Conservation (phyloP, 2,888 invertebrate species). For the Horisme vitalbata region DNA sequence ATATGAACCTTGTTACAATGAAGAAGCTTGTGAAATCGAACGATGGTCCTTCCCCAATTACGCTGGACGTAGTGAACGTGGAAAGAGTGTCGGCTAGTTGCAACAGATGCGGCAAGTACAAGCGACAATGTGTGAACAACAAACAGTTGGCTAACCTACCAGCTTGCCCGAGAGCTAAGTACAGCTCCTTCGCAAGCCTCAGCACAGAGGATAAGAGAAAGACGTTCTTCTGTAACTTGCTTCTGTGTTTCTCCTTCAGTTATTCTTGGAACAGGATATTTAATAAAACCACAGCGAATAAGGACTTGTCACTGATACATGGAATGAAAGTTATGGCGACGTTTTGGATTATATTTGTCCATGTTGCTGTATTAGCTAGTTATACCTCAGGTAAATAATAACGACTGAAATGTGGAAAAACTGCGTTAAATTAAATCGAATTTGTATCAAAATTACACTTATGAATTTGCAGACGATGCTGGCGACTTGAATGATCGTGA, state of each 20-base stretch:
- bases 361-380: constrained; percentile 84
- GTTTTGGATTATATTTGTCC: constrained; percentile 85
- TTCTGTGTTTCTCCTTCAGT: constrained; percentile 69
- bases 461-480: constrained; percentile 68
- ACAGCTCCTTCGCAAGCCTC: constrained; percentile 60
- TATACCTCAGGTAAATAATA: constrained; percentile 86
- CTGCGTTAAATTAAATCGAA: not conserved
- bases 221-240: constrained; percentile 50
- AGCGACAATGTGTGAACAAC: constrained; percentile 60
- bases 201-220: constrained; percentile 56
- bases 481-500: constrained; percentile 64
- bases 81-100: constrained; percentile 62
- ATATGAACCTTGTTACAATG: constrained; percentile 54
- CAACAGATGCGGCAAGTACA: constrained; percentile 69
- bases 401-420: not conserved
- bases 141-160: constrained; percentile 44
- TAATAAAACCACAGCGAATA: constrained; percentile 72
- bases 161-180: constrained; percentile 59
- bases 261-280: constrained; percentile 70
- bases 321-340: constrained; percentile 85
- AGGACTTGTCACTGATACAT: constrained; percentile 82
- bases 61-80: constrained; percentile 64
- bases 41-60: constrained; percentile 58
- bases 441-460: not conserved
- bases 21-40: constrained; percentile 44